Evolutionary conservation across 2,797 vertebrate genomes (phyloP).

Genomic region (Peromyscus aztecus): DNA sequence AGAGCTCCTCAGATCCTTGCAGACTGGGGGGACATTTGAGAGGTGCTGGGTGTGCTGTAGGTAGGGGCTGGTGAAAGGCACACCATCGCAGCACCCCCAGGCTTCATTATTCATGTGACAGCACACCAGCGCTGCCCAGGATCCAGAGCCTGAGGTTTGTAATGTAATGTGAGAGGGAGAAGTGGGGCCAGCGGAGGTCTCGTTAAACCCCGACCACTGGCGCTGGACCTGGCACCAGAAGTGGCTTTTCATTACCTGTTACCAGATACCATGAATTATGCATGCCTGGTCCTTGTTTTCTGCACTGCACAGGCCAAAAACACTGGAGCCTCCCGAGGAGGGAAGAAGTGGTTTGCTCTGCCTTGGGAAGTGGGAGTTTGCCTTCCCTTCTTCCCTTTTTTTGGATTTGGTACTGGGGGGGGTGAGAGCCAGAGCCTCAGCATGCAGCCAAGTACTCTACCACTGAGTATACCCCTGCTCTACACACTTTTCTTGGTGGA

Average conservation of each 20-base stretch:
- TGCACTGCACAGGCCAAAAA: background rate
- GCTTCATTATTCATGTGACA: background rate
- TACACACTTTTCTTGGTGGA: background rate
- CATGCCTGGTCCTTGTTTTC: background rate
- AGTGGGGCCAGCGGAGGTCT: background rate
- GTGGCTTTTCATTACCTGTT: conserved; percentile 57
- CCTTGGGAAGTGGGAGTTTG: background rate
- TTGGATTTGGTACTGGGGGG: background rate
- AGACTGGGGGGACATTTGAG: conserved; percentile 39
- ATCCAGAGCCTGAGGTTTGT: conserved; percentile 45
- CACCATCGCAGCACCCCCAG: background rate
- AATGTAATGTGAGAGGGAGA: conserved; percentile 45
- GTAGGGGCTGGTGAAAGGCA: conserved; percentile 17
- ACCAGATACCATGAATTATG: conserved; percentile 43
- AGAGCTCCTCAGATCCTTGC: background rate
- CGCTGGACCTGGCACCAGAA: conserved; percentile 38
- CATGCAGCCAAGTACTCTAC: background rate
- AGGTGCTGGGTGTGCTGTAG: background rate
- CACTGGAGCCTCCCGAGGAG: background rate
- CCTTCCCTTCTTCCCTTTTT: background rate
- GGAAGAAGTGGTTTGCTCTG: background rate
- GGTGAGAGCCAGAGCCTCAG: background rate
- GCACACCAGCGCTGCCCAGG: background rate
- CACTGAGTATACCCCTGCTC: background rate
- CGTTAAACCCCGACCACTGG: background rate